Evolutionary conservation across 2,797 vertebrate genomes (phyloP), one percentile per base, ranked within the genome.

Genomic region (Labroides dimidiatus): DNA sequence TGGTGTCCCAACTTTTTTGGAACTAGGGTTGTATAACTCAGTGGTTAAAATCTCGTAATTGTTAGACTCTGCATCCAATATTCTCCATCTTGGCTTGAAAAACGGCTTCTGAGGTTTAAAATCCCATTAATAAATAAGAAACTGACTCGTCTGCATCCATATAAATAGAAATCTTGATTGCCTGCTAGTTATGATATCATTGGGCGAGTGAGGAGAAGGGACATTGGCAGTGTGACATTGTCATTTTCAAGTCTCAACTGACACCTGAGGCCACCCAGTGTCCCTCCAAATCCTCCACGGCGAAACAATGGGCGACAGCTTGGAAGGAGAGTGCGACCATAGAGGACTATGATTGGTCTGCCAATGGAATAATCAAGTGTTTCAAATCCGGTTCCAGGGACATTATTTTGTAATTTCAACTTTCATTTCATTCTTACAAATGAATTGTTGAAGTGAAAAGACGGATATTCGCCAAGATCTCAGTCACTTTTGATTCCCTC

Each of bases 201-300:
- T 43, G 75, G 68, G 80, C 24, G 51, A 80, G 68, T 33, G 16
- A 47, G 72, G 69, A 48, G 69, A 69, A 71, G 67, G 68, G 63
- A 74, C 75, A 59, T 51, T 92, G 89, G 91, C 92, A 81, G 44
- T 12, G 76, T 70, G 63, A 80, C 82, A 75, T 78, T 84, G 75
- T 88, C 81, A 92, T 89, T 93, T 92, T 76, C 60, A 45, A 72
- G 70, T 78, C 77, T 84, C 54, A 87, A 85, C 59, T 73, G 87
- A 86, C 92, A 91, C 93, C 90, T 93, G 93, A 69, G 91, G 80
- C 86, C 33, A 24, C 80, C 21, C 49, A 17, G 54, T 56, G 77
- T 73, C 59, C 77, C 61, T 87, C 84, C 88, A 88, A 86, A 79
- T 80, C 50, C 72, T 80, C 69, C 12, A 55, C 72, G 56, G 61